Evolutionary conservation across 2,888 invertebrate genomes (phyloP).

Genomic region (Hydriomena furcata): DNA sequence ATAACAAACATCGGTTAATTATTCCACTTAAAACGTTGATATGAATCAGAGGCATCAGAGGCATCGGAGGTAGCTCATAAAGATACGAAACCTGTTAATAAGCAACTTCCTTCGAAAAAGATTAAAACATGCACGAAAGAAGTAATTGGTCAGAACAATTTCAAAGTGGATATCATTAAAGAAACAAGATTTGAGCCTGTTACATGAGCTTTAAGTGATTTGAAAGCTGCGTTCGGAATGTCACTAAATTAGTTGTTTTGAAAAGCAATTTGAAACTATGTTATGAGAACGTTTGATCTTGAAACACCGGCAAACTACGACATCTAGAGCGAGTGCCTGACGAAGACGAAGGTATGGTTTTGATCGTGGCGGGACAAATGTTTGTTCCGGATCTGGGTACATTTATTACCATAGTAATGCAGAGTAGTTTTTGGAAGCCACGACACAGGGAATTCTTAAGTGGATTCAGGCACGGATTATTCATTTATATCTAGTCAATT

Average conservation of each 20-base stretch:
- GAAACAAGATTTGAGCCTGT: slow-evolving; percentile 49
- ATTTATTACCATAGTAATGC: too few species aligned
- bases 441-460: too few species aligned
- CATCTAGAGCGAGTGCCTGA: too few species aligned
- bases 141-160: slow-evolving; percentile 58
- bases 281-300: slow-evolving; percentile 11
- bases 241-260: slow-evolving; percentile 14
- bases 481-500: too few species aligned
- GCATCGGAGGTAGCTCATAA: slow-evolving; percentile 53
- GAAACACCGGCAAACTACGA: not conserved
- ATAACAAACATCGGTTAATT: slow-evolving; percentile 42
- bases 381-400: too few species aligned
- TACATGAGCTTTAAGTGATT: slow-evolving; percentile 32
- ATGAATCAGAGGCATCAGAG: slow-evolving; percentile 60
- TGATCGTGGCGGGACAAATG: too few species aligned
- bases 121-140: slow-evolving; percentile 57
- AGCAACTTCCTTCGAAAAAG: slow-evolving; percentile 63
- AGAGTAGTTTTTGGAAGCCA: too few species aligned
- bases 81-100: slow-evolving; percentile 68
- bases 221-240: slow-evolving; percentile 32
- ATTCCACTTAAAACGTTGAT: slow-evolving; percentile 47
- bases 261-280: slow-evolving; percentile 12
- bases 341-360: too few species aligned
- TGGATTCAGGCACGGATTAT: too few species aligned
- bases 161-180: slow-evolving; percentile 52